Evolutionary conservation across 92 coral and sea anemone species (phyloP), one percentile per base, ranked within the genome.

Genomic region (Paragorgia papillata): DNA sequence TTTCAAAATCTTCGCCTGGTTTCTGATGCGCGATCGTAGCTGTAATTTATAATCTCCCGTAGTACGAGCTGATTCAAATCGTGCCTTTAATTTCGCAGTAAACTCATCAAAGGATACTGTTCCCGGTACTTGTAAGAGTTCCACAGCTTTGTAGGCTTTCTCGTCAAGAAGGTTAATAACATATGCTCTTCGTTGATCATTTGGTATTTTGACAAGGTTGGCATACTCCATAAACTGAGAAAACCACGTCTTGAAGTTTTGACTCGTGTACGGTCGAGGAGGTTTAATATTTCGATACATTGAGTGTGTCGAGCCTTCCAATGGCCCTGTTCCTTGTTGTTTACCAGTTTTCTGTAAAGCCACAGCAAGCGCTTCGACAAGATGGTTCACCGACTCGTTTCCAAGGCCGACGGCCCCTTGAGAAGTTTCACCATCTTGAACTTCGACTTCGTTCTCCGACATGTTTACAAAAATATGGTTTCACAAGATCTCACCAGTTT

Each of bases 31-130:
- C 17, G 57, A 62, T 21, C 73, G 50, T 18, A 87, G 77, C 82
- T 79, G 80, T 40, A 83, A 64, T 39, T 79, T 79, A 62, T 73
- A 79, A 62, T 66, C 88, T 40, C 59, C 88, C 51, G 29, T 83
- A 18, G 85, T 83, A 20, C 75, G 79, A 14, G 82, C 88, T 24
- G 85, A 78, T 33, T 84, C 74, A 68, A 78, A 84, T 30, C 80
- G 49, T 22, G n/a, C n/a, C n/a, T n/a, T n/a, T n/a, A n/a, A n/a
- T n/a, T n/a, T n/a, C n/a, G n/a, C n/a, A n/a, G n/a, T n/a, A n/a
- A n/a, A n/a, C n/a, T n/a, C n/a, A n/a, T n/a, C n/a, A n/a, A n/a
- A 43, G 9, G 50, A 43, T 43, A 43, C 18, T 18, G 50, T 43
- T 9, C 9, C 18, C 50, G 58, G 19, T 51, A 51, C 7, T 51